Conservation (phyloP, 1,140 invertebrate species). For the Formica exsecta region DNA sequence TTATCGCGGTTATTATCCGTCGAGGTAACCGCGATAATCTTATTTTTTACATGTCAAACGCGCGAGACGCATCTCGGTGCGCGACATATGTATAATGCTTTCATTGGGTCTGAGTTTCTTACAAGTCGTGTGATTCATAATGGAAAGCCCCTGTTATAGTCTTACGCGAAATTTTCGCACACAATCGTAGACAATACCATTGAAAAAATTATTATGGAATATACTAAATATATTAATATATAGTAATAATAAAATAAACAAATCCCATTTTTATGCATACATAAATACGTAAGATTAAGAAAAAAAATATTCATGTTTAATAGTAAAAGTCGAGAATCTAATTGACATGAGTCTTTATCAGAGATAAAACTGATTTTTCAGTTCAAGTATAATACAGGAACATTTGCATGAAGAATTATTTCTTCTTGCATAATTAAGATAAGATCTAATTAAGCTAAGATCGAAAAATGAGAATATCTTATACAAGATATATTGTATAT, state of each 20-base stretch:
- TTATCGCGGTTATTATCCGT: slow-evolving; percentile 21
- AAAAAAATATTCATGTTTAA: background rate
- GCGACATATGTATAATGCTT: background rate
- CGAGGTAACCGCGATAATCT: slow-evolving; percentile 58
- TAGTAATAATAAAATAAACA: slow-evolving; percentile 1
- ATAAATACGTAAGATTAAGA: background rate
- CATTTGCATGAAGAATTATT: too few species aligned
- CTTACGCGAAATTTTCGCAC: background rate
- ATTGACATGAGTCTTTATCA: too few species aligned
- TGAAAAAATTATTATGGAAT: background rate
- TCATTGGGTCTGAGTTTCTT: slow-evolving; percentile 45
- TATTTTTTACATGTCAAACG: slow-evolving; percentile 15
- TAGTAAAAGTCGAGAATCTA: too few species aligned
- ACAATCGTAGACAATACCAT: background rate
- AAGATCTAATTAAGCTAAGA: too few species aligned
- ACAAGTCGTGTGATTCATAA: background rate
- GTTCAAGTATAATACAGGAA: too few species aligned
- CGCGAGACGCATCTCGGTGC: slow-evolving; percentile 34
- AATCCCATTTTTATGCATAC: too few species aligned
- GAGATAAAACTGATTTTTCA: too few species aligned
- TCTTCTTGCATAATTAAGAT: too few species aligned
- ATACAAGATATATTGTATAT: too few species aligned
- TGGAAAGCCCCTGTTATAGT: too few species aligned
- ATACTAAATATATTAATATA: background rate
- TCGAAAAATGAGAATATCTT: too few species aligned